Evolutionary conservation across 1,140 invertebrate genomes (phyloP).

Genomic region (Physella acuta): DNA sequence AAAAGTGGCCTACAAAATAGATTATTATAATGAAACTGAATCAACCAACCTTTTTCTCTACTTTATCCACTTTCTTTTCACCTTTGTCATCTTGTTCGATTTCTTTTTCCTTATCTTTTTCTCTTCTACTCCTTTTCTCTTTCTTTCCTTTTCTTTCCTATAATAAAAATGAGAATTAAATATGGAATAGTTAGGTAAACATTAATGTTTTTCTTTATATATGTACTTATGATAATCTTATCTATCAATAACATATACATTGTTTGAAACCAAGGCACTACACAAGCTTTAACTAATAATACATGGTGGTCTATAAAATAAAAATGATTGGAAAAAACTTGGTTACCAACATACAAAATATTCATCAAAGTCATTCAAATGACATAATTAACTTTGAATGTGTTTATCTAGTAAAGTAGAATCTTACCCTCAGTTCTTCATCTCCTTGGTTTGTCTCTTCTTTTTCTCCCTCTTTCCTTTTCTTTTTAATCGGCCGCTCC

Average conservation of each 20-base stretch:
- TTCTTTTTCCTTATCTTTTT: constrained; percentile 36
- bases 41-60: constrained; percentile 53
- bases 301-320: too few relatives aligned
- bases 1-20: too few relatives aligned
- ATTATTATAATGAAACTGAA: too few relatives aligned
- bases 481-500: constrained; percentile 50
- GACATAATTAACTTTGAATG: neutral
- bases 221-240: too few relatives aligned
- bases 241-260: too few relatives aligned
- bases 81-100: constrained; percentile 43
- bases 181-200: too few relatives aligned
- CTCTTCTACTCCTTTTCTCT: constrained; percentile 46
- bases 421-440: constrained; percentile 44
- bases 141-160: constrained; percentile 39
- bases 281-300: too few relatives aligned
- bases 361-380: neutral
- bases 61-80: constrained; percentile 36
- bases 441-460: constrained; percentile 36
- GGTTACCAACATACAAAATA: too few relatives aligned
- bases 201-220: too few relatives aligned
- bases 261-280: too few relatives aligned
- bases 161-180: constrained; percentile 14
- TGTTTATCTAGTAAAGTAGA: neutral
- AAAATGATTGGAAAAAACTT: too few relatives aligned
- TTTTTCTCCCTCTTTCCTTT: constrained; percentile 62